Conservation (phyloP, 2,888 invertebrate genomes). For the Gasteruption jaculator region DNA sequence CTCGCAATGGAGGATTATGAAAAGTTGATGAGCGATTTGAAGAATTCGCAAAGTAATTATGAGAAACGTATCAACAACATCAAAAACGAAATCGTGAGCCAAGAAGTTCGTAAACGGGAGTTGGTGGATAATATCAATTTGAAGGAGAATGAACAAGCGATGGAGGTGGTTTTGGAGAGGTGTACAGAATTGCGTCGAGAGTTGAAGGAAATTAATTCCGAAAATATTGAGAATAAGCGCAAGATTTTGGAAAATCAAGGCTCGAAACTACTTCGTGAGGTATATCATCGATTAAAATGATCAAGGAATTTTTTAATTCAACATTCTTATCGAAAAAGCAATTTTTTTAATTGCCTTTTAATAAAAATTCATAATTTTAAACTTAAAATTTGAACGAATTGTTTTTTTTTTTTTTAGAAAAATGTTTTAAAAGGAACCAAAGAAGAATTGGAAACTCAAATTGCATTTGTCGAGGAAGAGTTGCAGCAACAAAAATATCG, state of each 20-base stretch:
- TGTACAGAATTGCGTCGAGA: conserved; percentile 42
- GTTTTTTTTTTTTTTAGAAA: conserved; percentile 31
- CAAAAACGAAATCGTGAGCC: conserved; percentile 33
- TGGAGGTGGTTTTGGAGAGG: conserved; percentile 39
- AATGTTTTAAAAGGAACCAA: conserved; percentile 41
- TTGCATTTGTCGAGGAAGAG: conserved; percentile 54
- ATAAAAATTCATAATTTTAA: too few relatives aligned
- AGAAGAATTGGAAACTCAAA: conserved; percentile 40
- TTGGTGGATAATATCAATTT: conserved; percentile 37
- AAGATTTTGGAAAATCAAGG: conserved; percentile 54
- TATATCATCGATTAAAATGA: conserved; percentile 29
- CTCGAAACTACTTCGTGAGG: conserved; percentile 54
- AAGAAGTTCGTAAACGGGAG: conserved; percentile 38
- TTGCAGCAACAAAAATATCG: conserved; percentile 63
- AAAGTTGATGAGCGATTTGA: conserved; percentile 51
- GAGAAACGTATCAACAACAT: conserved; percentile 46
- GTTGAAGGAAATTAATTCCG: conserved; percentile 60
- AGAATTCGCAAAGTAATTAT: conserved; percentile 55
- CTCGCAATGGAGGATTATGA: conserved; percentile 47
- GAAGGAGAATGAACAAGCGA: too few relatives aligned
- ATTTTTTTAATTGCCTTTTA: too few relatives aligned
- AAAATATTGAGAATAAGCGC: conserved; percentile 59
- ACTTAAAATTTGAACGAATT: too few relatives aligned
- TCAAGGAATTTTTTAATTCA: too few relatives aligned
- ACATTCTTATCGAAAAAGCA: too few relatives aligned